These are phyloP conservation scores for Chelmon rostratus DNA, from an alignment of 2,797 vertebrate species.

Conservation along the genomic window DNA sequence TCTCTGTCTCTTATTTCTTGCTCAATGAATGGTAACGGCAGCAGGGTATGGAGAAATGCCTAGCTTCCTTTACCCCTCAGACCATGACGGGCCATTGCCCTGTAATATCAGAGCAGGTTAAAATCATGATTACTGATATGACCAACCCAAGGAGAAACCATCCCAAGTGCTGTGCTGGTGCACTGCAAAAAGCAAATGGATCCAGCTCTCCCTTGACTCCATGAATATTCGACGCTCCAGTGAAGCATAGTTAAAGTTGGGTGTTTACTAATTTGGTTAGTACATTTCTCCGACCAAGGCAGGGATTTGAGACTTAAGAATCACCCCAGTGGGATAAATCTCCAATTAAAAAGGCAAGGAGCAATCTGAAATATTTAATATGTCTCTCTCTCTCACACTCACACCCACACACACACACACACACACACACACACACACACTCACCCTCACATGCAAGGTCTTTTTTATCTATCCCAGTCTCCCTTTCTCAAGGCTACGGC, in stretches of 20 bases:
- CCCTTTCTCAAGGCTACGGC: slow-evolving; percentile 46
- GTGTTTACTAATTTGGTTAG: slow-evolving; percentile 60
- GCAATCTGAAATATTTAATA: slow-evolving; percentile 60
- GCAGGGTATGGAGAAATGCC: slow-evolving; percentile 39
- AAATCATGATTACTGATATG: slow-evolving; percentile 42
- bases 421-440: not conserved
- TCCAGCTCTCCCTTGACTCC: slow-evolving; percentile 6
- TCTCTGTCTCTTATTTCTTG: slow-evolving; percentile 34
- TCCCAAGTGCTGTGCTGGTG: not conserved
- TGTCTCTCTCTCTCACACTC: slow-evolving; percentile 1
- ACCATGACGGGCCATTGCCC: slow-evolving; percentile 39
- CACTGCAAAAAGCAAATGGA: slow-evolving; percentile 24
- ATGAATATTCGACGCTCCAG: slow-evolving; percentile 46
- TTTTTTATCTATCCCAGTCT: slow-evolving; percentile 33
- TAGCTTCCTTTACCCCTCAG: slow-evolving; percentile 18
- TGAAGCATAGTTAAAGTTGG: slow-evolving; percentile 47
- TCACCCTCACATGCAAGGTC: slow-evolving; percentile 23
- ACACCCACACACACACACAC: not conserved
- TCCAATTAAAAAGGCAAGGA: slow-evolving; percentile 61
- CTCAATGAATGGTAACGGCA: slow-evolving; percentile 45
- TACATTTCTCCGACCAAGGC: slow-evolving; percentile 44
- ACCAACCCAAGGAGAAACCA: slow-evolving; percentile 25
- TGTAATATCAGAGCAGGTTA: slow-evolving; percentile 48
- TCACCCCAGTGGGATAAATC: slow-evolving; percentile 45
- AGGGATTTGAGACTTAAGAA: slow-evolving; percentile 30